A percentile compares a stretch with the other conserved stretches of the same genome.
Evolutionary conservation across 2,888 invertebrate species (phyloP).

Genomic region (Limnephilus marmoratus): DNA sequence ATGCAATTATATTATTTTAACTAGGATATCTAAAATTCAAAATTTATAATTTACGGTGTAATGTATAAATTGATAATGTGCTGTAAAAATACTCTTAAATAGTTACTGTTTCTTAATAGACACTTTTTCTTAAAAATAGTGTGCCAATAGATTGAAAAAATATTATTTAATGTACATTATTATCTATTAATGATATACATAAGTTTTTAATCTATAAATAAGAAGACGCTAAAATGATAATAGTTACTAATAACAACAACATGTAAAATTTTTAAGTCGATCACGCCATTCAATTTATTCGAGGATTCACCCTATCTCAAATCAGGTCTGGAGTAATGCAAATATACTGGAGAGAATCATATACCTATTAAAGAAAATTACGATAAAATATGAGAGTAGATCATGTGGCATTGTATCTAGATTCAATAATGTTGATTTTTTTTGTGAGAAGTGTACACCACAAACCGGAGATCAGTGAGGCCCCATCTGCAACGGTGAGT

Average conservation of each 20-base stretch:
- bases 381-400: neutral
- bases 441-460: no score
- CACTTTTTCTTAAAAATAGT: slow-evolving; percentile 53
- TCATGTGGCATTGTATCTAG: neutral
- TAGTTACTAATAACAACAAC: slow-evolving; percentile 33
- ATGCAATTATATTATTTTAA: slow-evolving; percentile 52
- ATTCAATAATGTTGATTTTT: no score
- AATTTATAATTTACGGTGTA: slow-evolving; percentile 48
- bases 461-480: no score
- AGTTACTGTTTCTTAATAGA: slow-evolving; percentile 47
- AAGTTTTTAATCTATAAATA: slow-evolving; percentile 20
- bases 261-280: slow-evolving; percentile 20
- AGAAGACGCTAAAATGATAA: slow-evolving; percentile 5
- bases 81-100: slow-evolving; percentile 61
- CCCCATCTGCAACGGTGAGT: no score
- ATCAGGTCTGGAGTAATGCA: neutral
- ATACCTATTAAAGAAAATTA: neutral
- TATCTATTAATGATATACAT: neutral
- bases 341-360: neutral
- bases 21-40: slow-evolving; percentile 41
- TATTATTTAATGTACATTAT: slow-evolving; percentile 51
- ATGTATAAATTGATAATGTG: slow-evolving; percentile 63
- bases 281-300: neutral
- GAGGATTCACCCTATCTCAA: no score
- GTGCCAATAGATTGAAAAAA: slow-evolving; percentile 61